phyloP scores from a whole-genome alignment of 2,113 vertebrate species.

The Parotia lawesii region DNA sequence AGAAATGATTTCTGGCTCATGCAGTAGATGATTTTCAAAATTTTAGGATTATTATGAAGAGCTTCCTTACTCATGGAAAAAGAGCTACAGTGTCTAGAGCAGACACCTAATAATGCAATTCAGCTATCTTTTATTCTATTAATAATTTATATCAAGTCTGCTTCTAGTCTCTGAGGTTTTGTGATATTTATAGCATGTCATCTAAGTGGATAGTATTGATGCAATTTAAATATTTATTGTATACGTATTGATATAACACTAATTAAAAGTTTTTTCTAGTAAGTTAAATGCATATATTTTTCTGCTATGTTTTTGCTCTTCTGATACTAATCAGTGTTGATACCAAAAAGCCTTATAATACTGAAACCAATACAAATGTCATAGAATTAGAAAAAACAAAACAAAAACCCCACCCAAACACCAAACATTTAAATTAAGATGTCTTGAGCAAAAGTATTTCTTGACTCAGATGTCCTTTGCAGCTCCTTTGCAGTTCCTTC shows the following conservation, averaged over 20 bases:
- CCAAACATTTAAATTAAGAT: not conserved
- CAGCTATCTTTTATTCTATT: not conserved
- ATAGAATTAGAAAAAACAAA: not conserved
- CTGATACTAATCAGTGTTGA: not conserved
- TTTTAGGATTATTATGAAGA: not conserved
- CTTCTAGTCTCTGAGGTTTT: not conserved
- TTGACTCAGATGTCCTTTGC: not conserved
- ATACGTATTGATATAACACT: not conserved
- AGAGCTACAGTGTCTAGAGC: not conserved
- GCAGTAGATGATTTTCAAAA: not conserved
- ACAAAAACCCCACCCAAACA: not conserved
- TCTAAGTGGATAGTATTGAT: slow-evolving; percentile 11
- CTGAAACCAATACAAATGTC: not conserved
- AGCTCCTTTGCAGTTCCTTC: not conserved
- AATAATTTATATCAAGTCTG: slow-evolving; percentile 10
- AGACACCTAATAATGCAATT: not conserved
- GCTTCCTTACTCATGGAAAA: not conserved
- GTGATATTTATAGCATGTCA: slow-evolving; percentile 26
- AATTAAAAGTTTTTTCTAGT: slow-evolving; percentile 31
- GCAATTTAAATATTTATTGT: slow-evolving; percentile 8
- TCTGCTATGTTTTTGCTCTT: not conserved
- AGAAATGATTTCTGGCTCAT: not conserved
- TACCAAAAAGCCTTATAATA: not conserved
- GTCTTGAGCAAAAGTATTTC: not conserved
- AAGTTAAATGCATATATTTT: not conserved